Percentiles rank a stretch among this genome's conserved stretches.
These are phyloP conservation scores for Acrobasis repandana DNA, from an alignment of 2,888 invertebrate genomes.

Conservation along the genomic window DNA sequence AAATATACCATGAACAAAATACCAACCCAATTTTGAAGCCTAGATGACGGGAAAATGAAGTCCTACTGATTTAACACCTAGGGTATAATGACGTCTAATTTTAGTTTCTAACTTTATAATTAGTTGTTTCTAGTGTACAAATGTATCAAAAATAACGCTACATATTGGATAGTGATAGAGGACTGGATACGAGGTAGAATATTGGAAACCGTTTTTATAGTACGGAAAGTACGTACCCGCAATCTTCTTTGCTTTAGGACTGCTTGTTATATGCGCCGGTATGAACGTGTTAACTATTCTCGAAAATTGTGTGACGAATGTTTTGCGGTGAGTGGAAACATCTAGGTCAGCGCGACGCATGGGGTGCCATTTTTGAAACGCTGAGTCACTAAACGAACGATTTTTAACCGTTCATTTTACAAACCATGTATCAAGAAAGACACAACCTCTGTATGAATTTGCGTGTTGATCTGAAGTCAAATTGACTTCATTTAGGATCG, in stretches of 20 bases:
- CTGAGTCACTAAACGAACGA: too few relatives aligned
- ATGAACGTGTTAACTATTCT: background rate
- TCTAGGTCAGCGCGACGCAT: too few relatives aligned
- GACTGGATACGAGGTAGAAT: conserved; percentile 16
- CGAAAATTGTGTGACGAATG: too few relatives aligned
- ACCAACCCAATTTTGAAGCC: conserved; percentile 30
- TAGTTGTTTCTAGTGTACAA: conserved; percentile 15
- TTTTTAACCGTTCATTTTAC: too few relatives aligned
- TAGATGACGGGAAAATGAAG: background rate
- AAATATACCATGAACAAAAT: conserved; percentile 43
- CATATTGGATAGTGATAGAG: background rate
- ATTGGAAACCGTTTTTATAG: background rate
- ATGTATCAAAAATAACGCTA: conserved; percentile 17
- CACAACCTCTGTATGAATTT: too few relatives aligned
- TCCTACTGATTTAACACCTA: background rate
- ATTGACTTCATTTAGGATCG: too few relatives aligned
- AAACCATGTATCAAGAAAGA: too few relatives aligned
- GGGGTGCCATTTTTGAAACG: too few relatives aligned
- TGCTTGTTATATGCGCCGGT: background rate
- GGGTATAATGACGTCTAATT: background rate
- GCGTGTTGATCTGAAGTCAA: too few relatives aligned
- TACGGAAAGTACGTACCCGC: background rate
- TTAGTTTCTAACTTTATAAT: background rate
- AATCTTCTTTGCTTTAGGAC: background rate
- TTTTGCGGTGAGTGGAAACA: too few relatives aligned